These are phyloP conservation scores for Rhaphigaster nebulosa DNA, from an alignment of 2,888 invertebrate genomes.

Conservation along the genomic window DNA sequence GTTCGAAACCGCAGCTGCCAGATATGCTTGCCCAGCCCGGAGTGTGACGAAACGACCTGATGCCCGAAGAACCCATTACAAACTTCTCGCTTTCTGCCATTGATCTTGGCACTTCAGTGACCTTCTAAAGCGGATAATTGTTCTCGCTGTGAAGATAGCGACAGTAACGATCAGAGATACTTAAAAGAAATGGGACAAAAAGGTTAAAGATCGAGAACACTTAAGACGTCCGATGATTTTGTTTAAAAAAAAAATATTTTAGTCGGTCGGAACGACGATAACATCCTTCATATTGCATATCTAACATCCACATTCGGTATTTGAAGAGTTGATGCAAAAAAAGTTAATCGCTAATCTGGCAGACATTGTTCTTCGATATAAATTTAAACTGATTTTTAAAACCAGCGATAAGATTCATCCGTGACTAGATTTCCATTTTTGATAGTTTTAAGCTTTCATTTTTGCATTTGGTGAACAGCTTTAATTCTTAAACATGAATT, in stretches of 20 bases:
- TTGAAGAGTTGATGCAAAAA: not conserved
- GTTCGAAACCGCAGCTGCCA: not conserved
- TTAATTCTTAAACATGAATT: too few species aligned
- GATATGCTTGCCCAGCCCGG: not conserved
- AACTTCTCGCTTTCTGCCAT: slow-evolving; percentile 27
- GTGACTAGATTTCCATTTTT: too few species aligned
- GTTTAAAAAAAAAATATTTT: not conserved
- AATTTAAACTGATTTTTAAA: too few species aligned
- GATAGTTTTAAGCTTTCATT: too few species aligned
- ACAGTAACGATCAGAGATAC: not conserved
- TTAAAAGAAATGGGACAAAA: not conserved
- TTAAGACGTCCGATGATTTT: not conserved
- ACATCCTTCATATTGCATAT: not conserved
- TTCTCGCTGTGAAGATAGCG: not conserved
- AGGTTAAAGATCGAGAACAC: not conserved
- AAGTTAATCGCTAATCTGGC: too few species aligned
- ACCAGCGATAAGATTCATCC: too few species aligned
- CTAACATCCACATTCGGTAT: too few species aligned
- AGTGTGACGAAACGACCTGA: slow-evolving; percentile 7
- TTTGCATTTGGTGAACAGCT: too few species aligned
- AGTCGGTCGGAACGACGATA: not conserved
- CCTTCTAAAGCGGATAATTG: not conserved
- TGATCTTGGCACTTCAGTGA: not conserved
- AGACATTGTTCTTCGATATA: too few species aligned
- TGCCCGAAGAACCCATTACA: not conserved